Conservation (phyloP, 2,888 invertebrate species). For the Coelinius sp. region DNA sequence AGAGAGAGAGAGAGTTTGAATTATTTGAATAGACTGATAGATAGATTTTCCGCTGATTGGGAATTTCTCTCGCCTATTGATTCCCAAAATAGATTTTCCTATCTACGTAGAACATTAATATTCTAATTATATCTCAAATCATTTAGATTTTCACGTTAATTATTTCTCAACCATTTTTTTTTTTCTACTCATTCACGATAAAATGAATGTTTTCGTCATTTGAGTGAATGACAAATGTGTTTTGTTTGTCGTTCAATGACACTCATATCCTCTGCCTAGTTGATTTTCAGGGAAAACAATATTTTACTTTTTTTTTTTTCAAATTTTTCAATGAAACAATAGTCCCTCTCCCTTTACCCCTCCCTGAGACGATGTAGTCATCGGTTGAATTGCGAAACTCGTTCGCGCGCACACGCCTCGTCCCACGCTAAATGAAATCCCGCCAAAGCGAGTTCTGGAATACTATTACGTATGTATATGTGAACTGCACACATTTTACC, state of each 20-base stretch:
- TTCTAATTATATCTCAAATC: too few species aligned
- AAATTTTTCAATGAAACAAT: constrained; percentile 36
- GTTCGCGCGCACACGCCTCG: constrained; percentile 36
- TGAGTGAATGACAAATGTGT: constrained; percentile 1
- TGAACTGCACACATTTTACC: constrained; percentile 18
- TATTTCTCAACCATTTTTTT: too few species aligned
- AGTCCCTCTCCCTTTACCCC: constrained; percentile 20
- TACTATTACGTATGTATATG: constrained; percentile 23
- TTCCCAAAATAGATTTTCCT: background rate
- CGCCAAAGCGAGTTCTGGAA: constrained; percentile 28
- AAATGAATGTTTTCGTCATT: background rate
- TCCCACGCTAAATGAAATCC: constrained; percentile 32
- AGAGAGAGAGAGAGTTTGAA: background rate
- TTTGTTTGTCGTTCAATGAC: background rate
- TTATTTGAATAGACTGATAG: background rate
- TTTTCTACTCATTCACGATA: background rate
- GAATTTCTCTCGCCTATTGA: background rate
- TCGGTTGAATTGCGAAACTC: constrained; percentile 39
- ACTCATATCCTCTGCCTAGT: constrained; percentile 11
- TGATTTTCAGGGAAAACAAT: constrained; percentile 14
- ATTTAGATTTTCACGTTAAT: too few species aligned
- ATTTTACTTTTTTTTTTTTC: background rate
- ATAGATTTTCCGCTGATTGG: background rate
- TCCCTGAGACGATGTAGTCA: constrained; percentile 34
- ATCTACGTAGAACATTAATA: background rate